Conservation (phyloP, 2,797 vertebrate genomes). For the Acestrorhynchus altus region DNA sequence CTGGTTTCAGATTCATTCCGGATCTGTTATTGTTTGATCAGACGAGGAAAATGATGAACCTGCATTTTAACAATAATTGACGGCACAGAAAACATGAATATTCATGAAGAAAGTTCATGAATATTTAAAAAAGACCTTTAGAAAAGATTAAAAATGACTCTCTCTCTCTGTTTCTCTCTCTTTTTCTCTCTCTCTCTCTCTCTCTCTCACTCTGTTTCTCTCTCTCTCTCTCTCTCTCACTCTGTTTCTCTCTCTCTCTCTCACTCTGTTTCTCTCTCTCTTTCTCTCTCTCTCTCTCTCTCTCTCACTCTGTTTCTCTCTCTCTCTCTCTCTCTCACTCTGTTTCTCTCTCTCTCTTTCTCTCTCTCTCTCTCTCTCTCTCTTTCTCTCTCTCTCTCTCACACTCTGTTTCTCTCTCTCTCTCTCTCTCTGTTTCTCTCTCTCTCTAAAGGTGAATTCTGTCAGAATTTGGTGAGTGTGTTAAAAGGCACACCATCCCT, state of each 20-base stretch:
- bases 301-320: no score
- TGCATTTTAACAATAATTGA: neutral
- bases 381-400: neutral
- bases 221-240: neutral
- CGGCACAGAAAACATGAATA: neutral
- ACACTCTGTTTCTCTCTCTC: neutral
- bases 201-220: no score
- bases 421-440: neutral
- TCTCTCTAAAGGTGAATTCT: constrained; percentile 83
- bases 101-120: neutral
- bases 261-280: neutral
- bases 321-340: no score
- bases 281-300: neutral
- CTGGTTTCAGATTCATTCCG: neutral
- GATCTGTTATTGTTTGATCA: neutral
- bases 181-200: neutral
- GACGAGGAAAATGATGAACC: neutral
- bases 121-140: no score
- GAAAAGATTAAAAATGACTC: neutral
- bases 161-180: neutral
- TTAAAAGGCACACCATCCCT: constrained; percentile 87
- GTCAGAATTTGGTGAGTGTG: constrained; percentile 86
- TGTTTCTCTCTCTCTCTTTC: neutral
- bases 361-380: neutral
- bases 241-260: neutral